These are phyloP conservation scores for Drosophila aff. DNA, from an alignment of 1,140 invertebrate species.

Conservation along the genomic window DNA sequence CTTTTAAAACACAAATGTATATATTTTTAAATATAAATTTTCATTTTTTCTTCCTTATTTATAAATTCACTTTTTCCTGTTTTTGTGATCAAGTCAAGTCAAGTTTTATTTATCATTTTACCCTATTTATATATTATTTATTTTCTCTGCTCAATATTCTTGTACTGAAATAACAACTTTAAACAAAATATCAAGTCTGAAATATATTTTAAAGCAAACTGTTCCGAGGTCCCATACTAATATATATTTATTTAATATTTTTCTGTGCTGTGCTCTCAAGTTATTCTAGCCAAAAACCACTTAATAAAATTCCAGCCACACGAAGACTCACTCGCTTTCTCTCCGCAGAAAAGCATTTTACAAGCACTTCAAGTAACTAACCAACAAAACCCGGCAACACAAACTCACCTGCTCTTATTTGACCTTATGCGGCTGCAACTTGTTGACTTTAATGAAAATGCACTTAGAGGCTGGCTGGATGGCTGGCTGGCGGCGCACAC, in stretches of 20 bases:
- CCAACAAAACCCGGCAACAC: slow-evolving; percentile 25
- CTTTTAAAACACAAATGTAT: too few species aligned
- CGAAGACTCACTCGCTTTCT: slow-evolving; percentile 1
- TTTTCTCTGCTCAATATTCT: too few species aligned
- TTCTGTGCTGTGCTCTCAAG: slow-evolving; percentile 6
- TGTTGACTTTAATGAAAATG: slow-evolving; percentile 81
- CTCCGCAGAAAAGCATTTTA: slow-evolving; percentile 44
- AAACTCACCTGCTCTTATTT: slow-evolving; percentile 66
- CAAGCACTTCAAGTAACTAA: slow-evolving; percentile 53
- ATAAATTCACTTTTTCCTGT: background rate
- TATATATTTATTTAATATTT: slow-evolving; percentile 5
- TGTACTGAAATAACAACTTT: too few species aligned
- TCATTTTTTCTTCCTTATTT: too few species aligned
- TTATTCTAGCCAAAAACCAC: slow-evolving; percentile 16
- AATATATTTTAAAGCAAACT: background rate
- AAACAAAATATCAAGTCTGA: background rate
- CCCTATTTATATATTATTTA: too few species aligned
- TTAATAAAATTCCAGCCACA: slow-evolving; percentile 36
- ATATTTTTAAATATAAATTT: too few species aligned
- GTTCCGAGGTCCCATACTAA: background rate
- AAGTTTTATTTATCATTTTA: too few species aligned
- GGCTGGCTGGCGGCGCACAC: slow-evolving; percentile 13
- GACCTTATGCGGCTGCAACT: slow-evolving; percentile 67
- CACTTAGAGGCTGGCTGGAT: slow-evolving; percentile 46
- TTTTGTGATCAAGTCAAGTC: background rate